phyloP scores from a whole-genome alignment of 2,888 invertebrate species.

The Hirtodrosophila trivittata region DNA sequence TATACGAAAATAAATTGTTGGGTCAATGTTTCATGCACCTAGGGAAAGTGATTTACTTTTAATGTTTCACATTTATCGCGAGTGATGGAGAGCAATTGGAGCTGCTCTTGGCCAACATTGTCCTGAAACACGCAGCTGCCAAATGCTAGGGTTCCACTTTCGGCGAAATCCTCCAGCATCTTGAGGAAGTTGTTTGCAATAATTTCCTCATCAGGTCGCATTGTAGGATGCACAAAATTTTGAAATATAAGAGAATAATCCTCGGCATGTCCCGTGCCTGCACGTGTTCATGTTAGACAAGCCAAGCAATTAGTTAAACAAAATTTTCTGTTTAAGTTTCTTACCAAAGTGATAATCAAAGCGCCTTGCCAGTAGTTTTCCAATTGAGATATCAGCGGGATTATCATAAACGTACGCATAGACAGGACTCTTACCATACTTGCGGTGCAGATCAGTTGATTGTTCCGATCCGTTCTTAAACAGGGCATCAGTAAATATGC shows the following conservation, averaged over 20 bases:
- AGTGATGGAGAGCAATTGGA: slow-evolving; percentile 57
- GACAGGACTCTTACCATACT: slow-evolving; percentile 25
- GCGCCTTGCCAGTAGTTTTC: slow-evolving; percentile 78
- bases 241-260: slow-evolving; percentile 69
- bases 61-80: slow-evolving; percentile 38
- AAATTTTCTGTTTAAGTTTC: no score
- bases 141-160: slow-evolving; percentile 45
- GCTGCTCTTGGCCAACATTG: slow-evolving; percentile 43
- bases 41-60: background rate
- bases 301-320: no score
- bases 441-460: slow-evolving; percentile 84
- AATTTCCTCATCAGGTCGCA: slow-evolving; percentile 45
- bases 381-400: slow-evolving; percentile 3
- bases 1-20: no score
- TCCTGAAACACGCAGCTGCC: slow-evolving; percentile 62
- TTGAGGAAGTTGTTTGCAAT: slow-evolving; percentile 63
- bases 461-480: slow-evolving; percentile 87
- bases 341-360: slow-evolving; percentile 85
- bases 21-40: no score
- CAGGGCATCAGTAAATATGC: slow-evolving; percentile 88
- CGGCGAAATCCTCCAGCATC: slow-evolving; percentile 70
- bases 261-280: slow-evolving; percentile 76
- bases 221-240: background rate
- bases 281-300: no score
- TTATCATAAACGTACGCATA: slow-evolving; percentile 85